Evolutionary conservation across 92 coral and sea anemone genomes (phyloP).

Genomic region (Desmophyllum pertusum): DNA sequence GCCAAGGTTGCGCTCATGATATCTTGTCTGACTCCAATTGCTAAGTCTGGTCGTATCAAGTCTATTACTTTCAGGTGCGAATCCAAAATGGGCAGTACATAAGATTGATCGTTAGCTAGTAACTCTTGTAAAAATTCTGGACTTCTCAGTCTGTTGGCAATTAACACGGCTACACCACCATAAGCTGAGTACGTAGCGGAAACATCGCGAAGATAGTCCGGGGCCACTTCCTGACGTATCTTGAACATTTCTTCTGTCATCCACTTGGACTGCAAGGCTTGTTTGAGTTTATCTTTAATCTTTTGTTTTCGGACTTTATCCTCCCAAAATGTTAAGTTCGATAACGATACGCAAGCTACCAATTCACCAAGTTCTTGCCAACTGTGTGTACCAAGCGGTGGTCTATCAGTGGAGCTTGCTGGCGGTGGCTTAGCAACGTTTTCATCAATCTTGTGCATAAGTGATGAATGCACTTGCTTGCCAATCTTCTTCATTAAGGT

Average conservation of each 20-base stretch:
- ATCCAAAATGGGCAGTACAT: not conserved
- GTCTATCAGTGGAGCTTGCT: not conserved
- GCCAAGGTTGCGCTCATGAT: slow-evolving; percentile 19
- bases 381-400: not conserved
- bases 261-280: slow-evolving; percentile 4
- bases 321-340: slow-evolving; percentile 15
- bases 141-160: slow-evolving; percentile 17
- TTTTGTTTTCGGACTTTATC: slow-evolving; percentile 6
- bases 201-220: slow-evolving; percentile 2
- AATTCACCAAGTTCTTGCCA: slow-evolving; percentile 23
- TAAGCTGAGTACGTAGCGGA: slow-evolving; percentile 10
- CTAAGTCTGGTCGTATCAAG: slow-evolving; percentile 27
- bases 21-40: slow-evolving; percentile 16
- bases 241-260: not conserved
- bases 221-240: not conserved
- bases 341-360: slow-evolving; percentile 9
- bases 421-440: slow-evolving; percentile 17
- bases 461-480: not conserved
- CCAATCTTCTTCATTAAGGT: slow-evolving; percentile 1
- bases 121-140: slow-evolving; percentile 9
- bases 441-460: not conserved
- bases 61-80: slow-evolving; percentile 16
- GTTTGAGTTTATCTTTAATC: slow-evolving; percentile 11
- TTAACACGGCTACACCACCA: slow-evolving; percentile 28
- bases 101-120: not conserved